Base-by-base conservation (phyloP, 2,888 invertebrate species). In the Bellardia bayeri region DNA sequence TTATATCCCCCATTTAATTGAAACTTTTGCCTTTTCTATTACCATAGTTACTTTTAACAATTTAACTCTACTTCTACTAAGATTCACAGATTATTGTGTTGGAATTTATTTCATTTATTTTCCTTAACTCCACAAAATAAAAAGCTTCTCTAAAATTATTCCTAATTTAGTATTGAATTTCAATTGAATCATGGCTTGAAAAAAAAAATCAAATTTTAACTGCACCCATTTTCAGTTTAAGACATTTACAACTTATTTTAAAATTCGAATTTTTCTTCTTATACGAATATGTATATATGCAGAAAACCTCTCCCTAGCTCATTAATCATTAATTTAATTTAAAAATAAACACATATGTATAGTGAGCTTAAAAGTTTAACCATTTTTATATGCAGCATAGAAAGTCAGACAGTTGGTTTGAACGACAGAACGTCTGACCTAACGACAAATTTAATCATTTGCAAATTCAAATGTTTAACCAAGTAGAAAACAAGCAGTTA, bases 271-370 rank as follows among this genome's bases (percentile, higher is more conserved):
- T 68, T 14, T 54, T n/a, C 11, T 58, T 33, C 30, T 30, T 9
- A 13, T 56, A 23, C 23, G 23, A 23, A 1, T 23, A 23, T 23
- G 23, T 33, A 13, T 30, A 68, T 23, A 37, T 23, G 6, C 23
- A n/a, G 8, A 45, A 37, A 85, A 85, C 87, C 87, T 85, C 84
- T 85, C 85, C 82, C 85, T 63, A 71, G 69, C 78, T 85, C 87
- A 87, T 87, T 87, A 87, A 87, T 87, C 87, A 87, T 84, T 82
- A 85, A 85, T 75, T 80, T 80, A 80, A 75, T 75, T 85, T 80
- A 54, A 85, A 75, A 68, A 74, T 58, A 16, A 85, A 74, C 16
- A 74, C 54, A 54, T 23, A 30, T 42, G 61, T 49, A 3, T n/a
- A 51, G 42, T 33, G 45, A 9, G 30, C 42, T 45, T 23, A 23